phyloP scores from a whole-genome alignment of 1,140 invertebrate species.

The Eumaeus atala region DNA sequence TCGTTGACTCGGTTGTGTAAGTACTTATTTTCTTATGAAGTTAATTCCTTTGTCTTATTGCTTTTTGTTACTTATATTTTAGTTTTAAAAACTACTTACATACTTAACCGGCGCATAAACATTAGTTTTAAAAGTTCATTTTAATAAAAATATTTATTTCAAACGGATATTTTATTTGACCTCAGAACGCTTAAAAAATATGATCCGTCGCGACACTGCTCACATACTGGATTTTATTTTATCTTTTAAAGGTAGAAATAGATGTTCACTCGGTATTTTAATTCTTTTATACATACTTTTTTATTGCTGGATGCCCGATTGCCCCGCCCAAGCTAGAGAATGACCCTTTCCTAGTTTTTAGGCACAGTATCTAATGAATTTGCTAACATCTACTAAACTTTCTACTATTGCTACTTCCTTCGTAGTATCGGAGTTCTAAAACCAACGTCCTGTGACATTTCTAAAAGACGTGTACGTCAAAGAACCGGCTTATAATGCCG shows the following conservation, averaged over 20 bases:
- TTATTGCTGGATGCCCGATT: conserved; percentile 67
- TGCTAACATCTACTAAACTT: conserved; percentile 48
- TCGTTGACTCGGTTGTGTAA: conserved; percentile 69
- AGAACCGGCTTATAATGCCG: background rate
- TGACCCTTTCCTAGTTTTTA: conserved; percentile 63
- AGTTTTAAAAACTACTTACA: conserved; percentile 51
- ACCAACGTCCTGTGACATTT: conserved; percentile 28
- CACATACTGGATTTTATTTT: conserved; percentile 66
- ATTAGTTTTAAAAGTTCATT: conserved; percentile 56
- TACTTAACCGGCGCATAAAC: conserved; percentile 68
- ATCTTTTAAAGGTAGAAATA: conserved; percentile 48
- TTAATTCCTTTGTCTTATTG: conserved; percentile 61
- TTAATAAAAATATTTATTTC: conserved; percentile 70
- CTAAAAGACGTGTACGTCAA: background rate
- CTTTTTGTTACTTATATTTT: conserved; percentile 53
- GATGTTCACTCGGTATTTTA: conserved; percentile 61
- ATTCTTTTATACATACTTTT: conserved; percentile 52
- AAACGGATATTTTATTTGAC: conserved; percentile 63
- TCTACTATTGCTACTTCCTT: conserved; percentile 46
- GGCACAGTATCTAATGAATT: conserved; percentile 61
- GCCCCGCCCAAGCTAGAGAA: conserved; percentile 66
- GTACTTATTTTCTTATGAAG: conserved; percentile 65
- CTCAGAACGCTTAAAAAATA: conserved; percentile 27
- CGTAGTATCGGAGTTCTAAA: conserved; percentile 58
- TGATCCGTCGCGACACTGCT: conserved; percentile 46